Evolutionary conservation across 1,140 invertebrate species (phyloP).

Genomic region (Ephestia elutella): DNA sequence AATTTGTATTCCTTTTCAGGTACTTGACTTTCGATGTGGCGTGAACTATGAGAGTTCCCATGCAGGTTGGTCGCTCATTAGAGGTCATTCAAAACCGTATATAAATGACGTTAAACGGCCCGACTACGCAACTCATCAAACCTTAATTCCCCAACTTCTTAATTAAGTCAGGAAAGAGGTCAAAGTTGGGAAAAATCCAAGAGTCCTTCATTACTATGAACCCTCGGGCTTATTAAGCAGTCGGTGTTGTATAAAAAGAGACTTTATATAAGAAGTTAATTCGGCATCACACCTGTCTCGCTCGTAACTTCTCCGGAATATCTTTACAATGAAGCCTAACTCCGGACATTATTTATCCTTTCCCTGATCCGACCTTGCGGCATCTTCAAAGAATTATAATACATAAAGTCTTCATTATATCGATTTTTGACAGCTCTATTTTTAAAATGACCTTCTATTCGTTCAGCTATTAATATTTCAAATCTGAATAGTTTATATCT

Average conservation of each 20-base stretch:
- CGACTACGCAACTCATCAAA: constrained; percentile 19
- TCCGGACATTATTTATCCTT: constrained; percentile 46
- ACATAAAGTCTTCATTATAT: constrained; percentile 60
- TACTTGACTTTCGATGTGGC: constrained; percentile 21
- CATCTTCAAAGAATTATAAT: constrained; percentile 59
- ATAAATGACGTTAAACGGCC: constrained; percentile 10
- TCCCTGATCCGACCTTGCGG: constrained; percentile 48
- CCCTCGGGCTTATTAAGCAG: constrained; percentile 54
- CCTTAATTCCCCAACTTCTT: constrained; percentile 32
- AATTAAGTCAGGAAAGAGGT: constrained; percentile 38
- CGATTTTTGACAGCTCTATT: constrained; percentile 61
- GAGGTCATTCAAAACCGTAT: constrained; percentile 9
- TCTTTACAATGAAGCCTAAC: constrained; percentile 65
- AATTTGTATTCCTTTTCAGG: constrained; percentile 43
- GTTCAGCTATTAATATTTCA: constrained; percentile 41
- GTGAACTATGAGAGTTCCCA: constrained; percentile 17
- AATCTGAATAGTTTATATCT: constrained; percentile 29
- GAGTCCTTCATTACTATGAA: constrained; percentile 49
- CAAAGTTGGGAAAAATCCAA: constrained; percentile 35
- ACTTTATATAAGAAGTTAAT: constrained; percentile 69
- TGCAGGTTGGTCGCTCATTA: constrained; percentile 44
- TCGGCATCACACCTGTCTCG: constrained; percentile 68
- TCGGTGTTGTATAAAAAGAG: constrained; percentile 61
- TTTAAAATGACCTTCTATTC: constrained; percentile 41
- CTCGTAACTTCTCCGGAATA: constrained; percentile 65